Evolutionary conservation across 2,113 vertebrate genomes (phyloP).

Genomic region (Trinectes maculatus): DNA sequence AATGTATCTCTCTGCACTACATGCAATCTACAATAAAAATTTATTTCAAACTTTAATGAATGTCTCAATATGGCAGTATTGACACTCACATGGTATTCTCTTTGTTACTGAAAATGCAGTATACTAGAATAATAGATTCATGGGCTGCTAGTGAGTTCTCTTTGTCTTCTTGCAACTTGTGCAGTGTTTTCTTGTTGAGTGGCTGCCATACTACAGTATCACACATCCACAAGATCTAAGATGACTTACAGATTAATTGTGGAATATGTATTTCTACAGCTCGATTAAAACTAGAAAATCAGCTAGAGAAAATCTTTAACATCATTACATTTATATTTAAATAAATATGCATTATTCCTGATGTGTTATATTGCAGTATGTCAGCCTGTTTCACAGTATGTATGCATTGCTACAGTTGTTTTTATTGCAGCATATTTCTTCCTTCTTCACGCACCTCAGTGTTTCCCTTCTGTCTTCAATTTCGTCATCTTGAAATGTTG

Average conservation of each 20-base stretch:
- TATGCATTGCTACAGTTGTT: constrained; percentile 27
- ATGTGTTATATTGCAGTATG: constrained; percentile 21
- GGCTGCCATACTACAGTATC: constrained; percentile 26
- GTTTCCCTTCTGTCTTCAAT: not conserved
- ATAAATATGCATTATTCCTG: too few relatives aligned
- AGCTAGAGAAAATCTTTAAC: too few relatives aligned
- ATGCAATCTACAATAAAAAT: not conserved
- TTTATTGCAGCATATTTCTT: not conserved
- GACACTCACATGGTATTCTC: not conserved
- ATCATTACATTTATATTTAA: too few relatives aligned
- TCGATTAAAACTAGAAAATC: too few relatives aligned
- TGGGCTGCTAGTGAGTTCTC: constrained; percentile 40
- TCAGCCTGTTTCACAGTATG: constrained; percentile 35
- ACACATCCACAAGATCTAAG: not conserved
- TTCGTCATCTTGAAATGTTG: not conserved
- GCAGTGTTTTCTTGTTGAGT: not conserved
- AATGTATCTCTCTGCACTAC: not conserved
- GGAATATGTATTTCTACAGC: too few relatives aligned
- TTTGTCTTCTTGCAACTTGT: not conserved
- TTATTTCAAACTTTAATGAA: not conserved
- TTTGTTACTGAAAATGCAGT: not conserved
- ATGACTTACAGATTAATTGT: too few relatives aligned
- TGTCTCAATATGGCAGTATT: not conserved
- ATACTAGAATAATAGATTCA: not conserved
- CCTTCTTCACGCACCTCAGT: constrained; percentile 14